phyloP scores from a whole-genome alignment of 2,888 invertebrate genomes.

The Cabera pusaria region DNA sequence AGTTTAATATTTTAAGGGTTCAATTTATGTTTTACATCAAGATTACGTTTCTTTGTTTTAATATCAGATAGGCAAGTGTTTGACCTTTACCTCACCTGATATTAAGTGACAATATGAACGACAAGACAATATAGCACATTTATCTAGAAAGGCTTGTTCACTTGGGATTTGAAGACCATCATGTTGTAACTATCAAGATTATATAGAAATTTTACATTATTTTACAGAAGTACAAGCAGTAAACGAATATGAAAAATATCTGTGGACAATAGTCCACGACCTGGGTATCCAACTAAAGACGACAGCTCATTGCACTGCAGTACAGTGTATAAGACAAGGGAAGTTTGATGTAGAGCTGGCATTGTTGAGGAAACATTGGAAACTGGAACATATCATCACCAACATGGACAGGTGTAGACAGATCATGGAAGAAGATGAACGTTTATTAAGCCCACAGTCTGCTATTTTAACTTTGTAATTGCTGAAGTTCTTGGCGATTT shows the following conservation, averaged over 20 bases:
- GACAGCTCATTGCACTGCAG: slow-evolving; percentile 90
- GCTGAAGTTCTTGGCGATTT: too few relatives aligned
- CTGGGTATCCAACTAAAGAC: slow-evolving; percentile 91
- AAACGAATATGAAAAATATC: slow-evolving; percentile 91
- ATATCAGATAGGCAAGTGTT: too few relatives aligned
- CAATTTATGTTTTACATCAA: too few relatives aligned
- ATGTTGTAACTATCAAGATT: too few relatives aligned
- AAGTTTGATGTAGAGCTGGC: slow-evolving; percentile 90
- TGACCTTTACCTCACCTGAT: too few relatives aligned
- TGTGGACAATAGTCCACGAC: slow-evolving; percentile 91
- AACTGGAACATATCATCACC: slow-evolving; percentile 85
- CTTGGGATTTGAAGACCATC: too few relatives aligned
- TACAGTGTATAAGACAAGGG: slow-evolving; percentile 93
- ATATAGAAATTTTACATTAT: too few relatives aligned
- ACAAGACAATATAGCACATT: too few relatives aligned
- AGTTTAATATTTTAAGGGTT: too few relatives aligned
- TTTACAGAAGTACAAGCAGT: slow-evolving; percentile 91
- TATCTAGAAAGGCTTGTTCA: too few relatives aligned
- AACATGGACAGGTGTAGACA: slow-evolving; percentile 84
- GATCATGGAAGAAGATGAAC: slow-evolving; percentile 77
- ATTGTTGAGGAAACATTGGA: slow-evolving; percentile 93
- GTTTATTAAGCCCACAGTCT: slow-evolving; percentile 64
- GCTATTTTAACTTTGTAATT: slow-evolving; percentile 47
- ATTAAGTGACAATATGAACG: too few relatives aligned
- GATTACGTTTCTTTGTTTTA: too few relatives aligned